Conservation (phyloP, 2,113 vertebrate species). For the Cyanistes caeruleus region DNA sequence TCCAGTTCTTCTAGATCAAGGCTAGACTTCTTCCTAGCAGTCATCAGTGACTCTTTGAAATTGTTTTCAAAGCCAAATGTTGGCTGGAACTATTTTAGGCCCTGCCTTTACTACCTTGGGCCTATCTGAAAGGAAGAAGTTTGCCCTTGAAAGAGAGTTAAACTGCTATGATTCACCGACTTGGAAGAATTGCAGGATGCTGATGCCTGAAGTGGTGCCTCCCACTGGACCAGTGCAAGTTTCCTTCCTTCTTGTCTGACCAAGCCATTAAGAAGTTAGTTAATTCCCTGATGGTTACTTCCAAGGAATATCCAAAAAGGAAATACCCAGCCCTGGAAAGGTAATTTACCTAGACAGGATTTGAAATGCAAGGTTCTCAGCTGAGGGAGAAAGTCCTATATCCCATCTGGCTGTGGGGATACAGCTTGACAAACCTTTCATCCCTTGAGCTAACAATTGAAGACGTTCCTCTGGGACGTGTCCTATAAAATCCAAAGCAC, state of each 20-base stretch:
- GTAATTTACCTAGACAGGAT: slow-evolving; percentile 79
- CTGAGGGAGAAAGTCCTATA: slow-evolving; percentile 30
- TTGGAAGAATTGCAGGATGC: slow-evolving; percentile 83
- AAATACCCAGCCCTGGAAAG: slow-evolving; percentile 74
- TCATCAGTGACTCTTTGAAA: slow-evolving; percentile 10
- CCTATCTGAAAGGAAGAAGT: slow-evolving; percentile 76
- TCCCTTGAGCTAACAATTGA: slow-evolving; percentile 17
- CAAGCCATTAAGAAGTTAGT: slow-evolving; percentile 76
- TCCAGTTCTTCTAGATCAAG: slow-evolving; percentile 39
- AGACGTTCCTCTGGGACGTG: slow-evolving; percentile 4
- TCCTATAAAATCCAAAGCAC: slow-evolving; percentile 15
- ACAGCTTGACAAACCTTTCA: slow-evolving; percentile 4
- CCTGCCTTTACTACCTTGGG: slow-evolving; percentile 65
- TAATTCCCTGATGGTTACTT: slow-evolving; percentile 69
- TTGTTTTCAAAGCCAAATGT: slow-evolving; percentile 60
- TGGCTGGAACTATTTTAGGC: slow-evolving; percentile 75
- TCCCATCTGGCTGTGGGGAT: neutral
- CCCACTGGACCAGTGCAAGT: slow-evolving; percentile 67
- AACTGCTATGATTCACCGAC: slow-evolving; percentile 78
- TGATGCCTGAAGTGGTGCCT: slow-evolving; percentile 72
- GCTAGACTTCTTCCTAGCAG: slow-evolving; percentile 4
- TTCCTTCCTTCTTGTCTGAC: slow-evolving; percentile 82
- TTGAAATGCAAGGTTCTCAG: slow-evolving; percentile 53
- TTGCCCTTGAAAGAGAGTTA: slow-evolving; percentile 78
- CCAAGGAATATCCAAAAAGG: slow-evolving; percentile 76